Evolutionary conservation across 2,888 invertebrate genomes (phyloP), one percentile per base, ranked within the genome.

Genomic region (Apamea monoglypha): DNA sequence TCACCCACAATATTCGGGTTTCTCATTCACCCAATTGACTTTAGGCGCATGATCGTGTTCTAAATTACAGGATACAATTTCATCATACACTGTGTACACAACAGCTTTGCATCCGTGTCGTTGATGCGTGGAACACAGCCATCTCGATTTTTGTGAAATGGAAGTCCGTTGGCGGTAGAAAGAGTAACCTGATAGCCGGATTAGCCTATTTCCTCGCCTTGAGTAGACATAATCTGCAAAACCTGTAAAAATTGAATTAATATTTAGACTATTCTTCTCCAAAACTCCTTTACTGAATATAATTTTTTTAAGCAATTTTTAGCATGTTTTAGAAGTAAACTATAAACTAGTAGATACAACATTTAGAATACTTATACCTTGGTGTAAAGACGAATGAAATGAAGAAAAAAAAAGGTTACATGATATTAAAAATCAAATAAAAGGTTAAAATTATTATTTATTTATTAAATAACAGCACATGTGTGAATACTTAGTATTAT

Each of bases 41-140:
- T 2, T 76, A 12, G 80, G 83, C n/a, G 7, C 25, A 36, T 80
- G 80, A 36, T 67, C n/a, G 47, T 80, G 80, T 5, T 63, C 6
- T 29, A 83, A 53, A 12, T 83, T 83, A 2, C 77, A 25, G 5
- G 59, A 77, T 7, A 80, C 53, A 12, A 83, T 68, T 32, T 64
- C 67, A 18, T 83, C 66, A 14, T 53, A 53, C 10, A 78, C 18
- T 7, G 81, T 81, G 4, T 81, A 71, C 0, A 83, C 59, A 12
- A 78, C 79, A 21, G 84, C 81, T 59, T 16, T 81, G 29, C 81
- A 81, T 18, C 70, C 70, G 3, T 78, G 29, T 3, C 18, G 18
- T 18, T 83, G 84, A 32, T 81, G 81, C 0, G 81, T 81, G 16
- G 81, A 78, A 56, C 81, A 81, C 29, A 70, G 47, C 81, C 81